phyloP scores from a whole-genome alignment of 2,888 invertebrate species.

The Netelia melanura region DNA sequence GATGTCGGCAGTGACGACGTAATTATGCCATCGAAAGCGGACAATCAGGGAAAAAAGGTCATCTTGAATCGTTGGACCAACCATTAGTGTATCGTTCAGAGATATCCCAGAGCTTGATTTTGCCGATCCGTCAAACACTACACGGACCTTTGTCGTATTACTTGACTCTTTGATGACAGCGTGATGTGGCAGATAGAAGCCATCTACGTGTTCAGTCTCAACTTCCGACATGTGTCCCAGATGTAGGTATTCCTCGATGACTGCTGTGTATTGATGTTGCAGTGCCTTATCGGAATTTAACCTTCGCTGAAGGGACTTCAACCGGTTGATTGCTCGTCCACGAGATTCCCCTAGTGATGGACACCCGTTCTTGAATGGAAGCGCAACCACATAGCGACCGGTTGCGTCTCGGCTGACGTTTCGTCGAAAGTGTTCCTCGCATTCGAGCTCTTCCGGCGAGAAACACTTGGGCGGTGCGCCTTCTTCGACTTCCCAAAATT shows the following conservation, averaged over 20 bases:
- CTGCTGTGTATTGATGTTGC: slow-evolving; percentile 32
- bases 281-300: slow-evolving; percentile 51
- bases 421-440: slow-evolving; percentile 48
- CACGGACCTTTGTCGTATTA: slow-evolving; percentile 70
- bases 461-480: slow-evolving; percentile 1
- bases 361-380: slow-evolving; percentile 26
- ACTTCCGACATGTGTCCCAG: slow-evolving; percentile 32
- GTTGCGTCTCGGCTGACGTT: slow-evolving; percentile 24
- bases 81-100: slow-evolving; percentile 65
- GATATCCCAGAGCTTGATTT: slow-evolving; percentile 57
- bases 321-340: not conserved
- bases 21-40: slow-evolving; percentile 47
- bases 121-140: slow-evolving; percentile 73
- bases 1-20: slow-evolving; percentile 56
- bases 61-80: slow-evolving; percentile 61
- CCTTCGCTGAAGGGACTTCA: slow-evolving; percentile 41
- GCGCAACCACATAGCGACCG: slow-evolving; percentile 54
- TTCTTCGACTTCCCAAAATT: slow-evolving; percentile 71
- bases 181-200: slow-evolving; percentile 67
- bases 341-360: slow-evolving; percentile 21
- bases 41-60: slow-evolving; percentile 66
- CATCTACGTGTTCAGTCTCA: not conserved
- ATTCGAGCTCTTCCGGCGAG: slow-evolving; percentile 26
- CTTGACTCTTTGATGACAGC: slow-evolving; percentile 63
- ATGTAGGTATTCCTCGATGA: slow-evolving; percentile 54